Conservation (phyloP, 2,113 vertebrate species). For the Spea multiplicata region DNA sequence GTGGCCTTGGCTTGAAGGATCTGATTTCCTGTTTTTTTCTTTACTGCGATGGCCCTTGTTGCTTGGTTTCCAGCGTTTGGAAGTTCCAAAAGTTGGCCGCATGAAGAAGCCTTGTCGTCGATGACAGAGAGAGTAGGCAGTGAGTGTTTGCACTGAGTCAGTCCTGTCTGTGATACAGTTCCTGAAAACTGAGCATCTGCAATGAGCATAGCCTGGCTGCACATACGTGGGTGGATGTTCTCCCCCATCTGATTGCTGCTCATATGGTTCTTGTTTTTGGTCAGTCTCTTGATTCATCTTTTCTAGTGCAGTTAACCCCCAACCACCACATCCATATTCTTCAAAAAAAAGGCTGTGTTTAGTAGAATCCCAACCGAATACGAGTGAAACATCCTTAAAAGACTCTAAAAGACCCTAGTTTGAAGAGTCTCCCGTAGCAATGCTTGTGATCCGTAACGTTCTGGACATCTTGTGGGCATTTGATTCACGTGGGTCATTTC, state of each 20-base stretch:
- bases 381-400: no score
- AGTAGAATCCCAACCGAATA: no score
- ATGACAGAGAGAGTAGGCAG: slow-evolving; percentile 30
- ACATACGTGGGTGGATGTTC: slow-evolving; percentile 41
- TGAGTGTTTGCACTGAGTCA: slow-evolving; percentile 34
- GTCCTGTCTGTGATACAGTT: slow-evolving; percentile 28
- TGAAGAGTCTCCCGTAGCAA: no score
- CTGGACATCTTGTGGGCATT: no score
- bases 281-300: slow-evolving; percentile 36
- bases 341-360: neutral
- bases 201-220: slow-evolving; percentile 27
- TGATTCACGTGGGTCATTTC: no score
- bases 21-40: slow-evolving; percentile 33
- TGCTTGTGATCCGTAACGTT: no score
- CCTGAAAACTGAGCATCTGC: slow-evolving; percentile 41
- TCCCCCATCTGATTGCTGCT: slow-evolving; percentile 34
- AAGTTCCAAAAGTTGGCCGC: slow-evolving; percentile 18
- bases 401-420: no score
- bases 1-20: neutral
- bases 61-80: slow-evolving; percentile 20
- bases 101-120: slow-evolving; percentile 9
- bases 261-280: slow-evolving; percentile 37
- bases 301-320: slow-evolving; percentile 15
- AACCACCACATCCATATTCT: neutral
- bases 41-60: slow-evolving; percentile 24